Conservation (phyloP, 1,140 invertebrate species). For the Drosophila truncata region DNA sequence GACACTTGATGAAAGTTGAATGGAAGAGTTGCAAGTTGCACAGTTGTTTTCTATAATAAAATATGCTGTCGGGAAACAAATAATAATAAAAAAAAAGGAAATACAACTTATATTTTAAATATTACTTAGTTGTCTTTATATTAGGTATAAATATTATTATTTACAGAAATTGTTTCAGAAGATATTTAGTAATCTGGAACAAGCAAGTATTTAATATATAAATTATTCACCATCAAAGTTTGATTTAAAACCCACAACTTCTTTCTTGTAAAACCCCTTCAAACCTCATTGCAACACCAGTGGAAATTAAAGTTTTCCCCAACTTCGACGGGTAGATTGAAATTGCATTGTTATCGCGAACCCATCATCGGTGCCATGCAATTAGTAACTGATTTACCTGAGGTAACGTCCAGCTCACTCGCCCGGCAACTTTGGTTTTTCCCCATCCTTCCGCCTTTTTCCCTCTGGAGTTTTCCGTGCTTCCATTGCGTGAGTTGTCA, state of each 20-base stretch:
- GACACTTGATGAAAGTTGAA: constrained; percentile 66
- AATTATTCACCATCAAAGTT: not conserved
- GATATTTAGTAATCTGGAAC: too few species aligned
- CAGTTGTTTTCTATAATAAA: not conserved
- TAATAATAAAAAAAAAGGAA: not conserved
- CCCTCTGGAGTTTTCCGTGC: constrained; percentile 24
- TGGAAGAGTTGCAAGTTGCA: constrained; percentile 1
- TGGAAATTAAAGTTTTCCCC: not conserved
- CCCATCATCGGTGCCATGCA: constrained; percentile 37
- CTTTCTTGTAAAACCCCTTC: not conserved
- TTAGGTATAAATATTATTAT: too few species aligned
- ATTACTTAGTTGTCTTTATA: not conserved
- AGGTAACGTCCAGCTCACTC: constrained; percentile 4
- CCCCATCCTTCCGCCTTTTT: not conserved
- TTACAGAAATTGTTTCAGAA: not conserved
- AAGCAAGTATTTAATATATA: too few species aligned
- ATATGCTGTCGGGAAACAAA: too few species aligned
- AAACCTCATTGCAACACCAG: not conserved
- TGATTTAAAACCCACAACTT: not conserved
- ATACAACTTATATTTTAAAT: not conserved
- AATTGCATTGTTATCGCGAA: constrained; percentile 39
- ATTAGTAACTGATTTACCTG: constrained; percentile 49
- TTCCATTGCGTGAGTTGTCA: constrained; percentile 55
- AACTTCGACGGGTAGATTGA: constrained; percentile 23
- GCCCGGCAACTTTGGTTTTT: constrained; percentile 15